A percentile compares a stretch with the other conserved stretches of the same genome.
phyloP scores from a whole-genome alignment of 2,113 vertebrate genomes.

The Cisticola juncidis region DNA sequence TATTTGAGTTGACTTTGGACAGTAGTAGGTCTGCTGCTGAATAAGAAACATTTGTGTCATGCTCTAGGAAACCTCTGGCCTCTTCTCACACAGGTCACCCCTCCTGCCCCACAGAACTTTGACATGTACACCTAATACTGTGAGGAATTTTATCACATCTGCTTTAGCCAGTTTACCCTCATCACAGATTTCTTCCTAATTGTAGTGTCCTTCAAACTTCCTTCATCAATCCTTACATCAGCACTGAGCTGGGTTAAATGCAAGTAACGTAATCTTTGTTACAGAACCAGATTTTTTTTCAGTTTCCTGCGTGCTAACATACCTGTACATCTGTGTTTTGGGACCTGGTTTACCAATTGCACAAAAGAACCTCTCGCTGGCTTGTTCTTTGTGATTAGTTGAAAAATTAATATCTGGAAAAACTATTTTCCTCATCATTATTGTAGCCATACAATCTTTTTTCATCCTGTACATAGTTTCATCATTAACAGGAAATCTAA shows the following conservation, averaged over 20 bases:
- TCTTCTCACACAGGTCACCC: background rate
- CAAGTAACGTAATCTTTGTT: fast-evolving
- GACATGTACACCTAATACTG: fast-evolving
- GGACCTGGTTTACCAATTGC: background rate
- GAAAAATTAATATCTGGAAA: background rate
- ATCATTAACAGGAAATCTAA: background rate
- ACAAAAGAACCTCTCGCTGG: background rate
- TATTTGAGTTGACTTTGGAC: background rate
- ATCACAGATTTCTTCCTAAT: background rate
- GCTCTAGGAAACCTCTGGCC: background rate
- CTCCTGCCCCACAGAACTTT: fast-evolving
- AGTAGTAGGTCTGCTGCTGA: background rate
- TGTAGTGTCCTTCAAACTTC: background rate
- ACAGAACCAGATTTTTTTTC: background rate
- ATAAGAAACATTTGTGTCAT: background rate
- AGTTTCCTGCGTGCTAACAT: background rate
- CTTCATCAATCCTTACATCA: background rate
- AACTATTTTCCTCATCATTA: background rate
- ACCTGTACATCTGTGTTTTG: background rate
- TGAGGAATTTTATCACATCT: background rate
- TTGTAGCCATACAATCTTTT: background rate
- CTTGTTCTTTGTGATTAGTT: background rate
- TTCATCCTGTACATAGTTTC: background rate
- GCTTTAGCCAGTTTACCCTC: background rate
- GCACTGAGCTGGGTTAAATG: background rate